These are phyloP conservation scores for Mormyrus lacerda DNA, from an alignment of 2,113 vertebrate species.

Conservation along the genomic window DNA sequence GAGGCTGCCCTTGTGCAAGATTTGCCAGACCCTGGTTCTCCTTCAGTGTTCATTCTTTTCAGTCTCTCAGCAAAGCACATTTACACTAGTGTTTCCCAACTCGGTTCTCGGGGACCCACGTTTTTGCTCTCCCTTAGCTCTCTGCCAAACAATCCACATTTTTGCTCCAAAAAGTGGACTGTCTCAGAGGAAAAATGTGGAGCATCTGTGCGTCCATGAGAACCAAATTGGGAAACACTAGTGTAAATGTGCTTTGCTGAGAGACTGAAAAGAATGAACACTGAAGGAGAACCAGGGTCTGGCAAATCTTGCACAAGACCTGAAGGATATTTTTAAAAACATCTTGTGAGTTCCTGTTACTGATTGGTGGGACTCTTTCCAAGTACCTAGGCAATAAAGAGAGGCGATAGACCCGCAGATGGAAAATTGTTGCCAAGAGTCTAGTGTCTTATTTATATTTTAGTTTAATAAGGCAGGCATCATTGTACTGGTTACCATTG, in stretches of 20 bases:
- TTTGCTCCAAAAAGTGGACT: not conserved
- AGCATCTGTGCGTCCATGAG: not conserved
- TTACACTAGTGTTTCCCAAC: not conserved
- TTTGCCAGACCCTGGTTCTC: not conserved
- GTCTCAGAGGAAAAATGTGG: not conserved
- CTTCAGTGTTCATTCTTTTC: not conserved
- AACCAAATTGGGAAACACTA: not conserved
- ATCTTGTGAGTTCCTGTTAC: not conserved
- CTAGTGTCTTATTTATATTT: not conserved
- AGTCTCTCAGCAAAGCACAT: no score
- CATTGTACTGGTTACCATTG: no score
- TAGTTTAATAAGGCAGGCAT: not conserved
- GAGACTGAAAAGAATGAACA: not conserved
- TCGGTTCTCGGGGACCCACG: not conserved
- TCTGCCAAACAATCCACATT: not conserved
- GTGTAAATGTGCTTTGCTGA: not conserved
- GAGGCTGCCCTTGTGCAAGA: not conserved
- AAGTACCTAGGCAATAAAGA: not conserved
- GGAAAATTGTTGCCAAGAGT: not conserved
- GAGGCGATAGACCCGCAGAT: not conserved
- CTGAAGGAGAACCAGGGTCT: not conserved
- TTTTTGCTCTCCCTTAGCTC: not conserved
- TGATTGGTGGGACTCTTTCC: not conserved
- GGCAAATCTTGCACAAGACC: not conserved
- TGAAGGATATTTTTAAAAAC: not conserved